Conservation (phyloP, 2,888 invertebrate species). For the Lamproptera curius region DNA sequence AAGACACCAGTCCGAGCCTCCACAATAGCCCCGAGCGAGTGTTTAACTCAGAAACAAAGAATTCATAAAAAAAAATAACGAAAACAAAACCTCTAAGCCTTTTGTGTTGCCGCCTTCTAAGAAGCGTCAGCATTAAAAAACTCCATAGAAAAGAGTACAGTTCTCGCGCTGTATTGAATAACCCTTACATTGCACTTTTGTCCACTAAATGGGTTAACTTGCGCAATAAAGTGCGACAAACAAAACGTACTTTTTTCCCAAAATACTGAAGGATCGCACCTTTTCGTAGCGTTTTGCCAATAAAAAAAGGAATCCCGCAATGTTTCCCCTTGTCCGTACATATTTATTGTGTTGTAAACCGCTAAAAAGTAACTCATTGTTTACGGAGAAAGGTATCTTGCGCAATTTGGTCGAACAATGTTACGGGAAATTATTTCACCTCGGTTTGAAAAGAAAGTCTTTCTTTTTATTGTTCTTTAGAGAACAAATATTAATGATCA, state of each 20-base stretch:
- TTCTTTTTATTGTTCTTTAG: slow-evolving; percentile 56
- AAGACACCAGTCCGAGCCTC: slow-evolving; percentile 49
- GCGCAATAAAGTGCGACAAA: slow-evolving; percentile 29
- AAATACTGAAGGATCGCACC: slow-evolving; percentile 31
- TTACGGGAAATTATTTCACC: slow-evolving; percentile 60
- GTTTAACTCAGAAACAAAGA: slow-evolving; percentile 72
- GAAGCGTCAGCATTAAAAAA: slow-evolving; percentile 55
- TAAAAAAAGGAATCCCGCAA: slow-evolving; percentile 61
- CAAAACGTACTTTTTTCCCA: slow-evolving; percentile 30
- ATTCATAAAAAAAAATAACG: slow-evolving; percentile 62
- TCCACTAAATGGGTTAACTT: slow-evolving; percentile 58
- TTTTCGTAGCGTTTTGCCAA: slow-evolving; percentile 36
- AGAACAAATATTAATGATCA: slow-evolving; percentile 55
- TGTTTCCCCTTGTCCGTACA: slow-evolving; percentile 67
- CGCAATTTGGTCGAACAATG: slow-evolving; percentile 58
- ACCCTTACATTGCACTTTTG: slow-evolving; percentile 59
- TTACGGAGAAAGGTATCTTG: slow-evolving; percentile 62
- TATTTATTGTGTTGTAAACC: slow-evolving; percentile 73
- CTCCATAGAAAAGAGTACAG: slow-evolving; percentile 36
- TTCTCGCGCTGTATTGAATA: slow-evolving; percentile 49
- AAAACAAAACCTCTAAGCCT: slow-evolving; percentile 60
- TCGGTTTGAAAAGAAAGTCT: slow-evolving; percentile 66
- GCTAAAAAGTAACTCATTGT: slow-evolving; percentile 67
- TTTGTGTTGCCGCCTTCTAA: slow-evolving; percentile 70
- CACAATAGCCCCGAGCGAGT: slow-evolving; percentile 72